Evolutionary conservation across 2,113 vertebrate species (phyloP), one percentile per base, ranked within the genome.

Genomic region (Oophaga pumilio): DNA sequence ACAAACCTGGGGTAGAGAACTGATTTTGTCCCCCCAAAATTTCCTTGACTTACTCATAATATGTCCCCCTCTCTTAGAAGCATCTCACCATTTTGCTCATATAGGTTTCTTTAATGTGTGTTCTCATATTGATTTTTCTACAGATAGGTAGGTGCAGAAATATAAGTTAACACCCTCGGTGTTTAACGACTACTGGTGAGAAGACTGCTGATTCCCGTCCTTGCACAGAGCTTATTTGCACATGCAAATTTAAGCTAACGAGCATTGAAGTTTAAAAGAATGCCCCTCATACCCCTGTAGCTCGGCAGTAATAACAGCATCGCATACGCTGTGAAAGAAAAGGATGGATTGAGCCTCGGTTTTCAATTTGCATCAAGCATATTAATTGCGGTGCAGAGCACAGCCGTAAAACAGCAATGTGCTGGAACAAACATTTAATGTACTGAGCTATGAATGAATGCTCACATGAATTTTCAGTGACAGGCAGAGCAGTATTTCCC

Each of bases 381-480:
- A 88, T 84, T 88, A 88, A 88, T 88, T 88, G 87, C 81, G 68
- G 71, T 77, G 81, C 71, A 84, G 87, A 83, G 73, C 80, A 76
- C 56, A 84, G 73, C 73, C 60, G 78, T 88, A 88, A 88, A 88
- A 88, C 81, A 68, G 80, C 80, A 88, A 88, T 88, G 87, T 88
- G 82, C 87, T 88, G 87, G 87, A 88, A 88, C 87, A 88, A 88
- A 84, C 87, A 88, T 88, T 88, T 76, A 88, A 84, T 77, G 80
- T 88, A 84, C 71, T 88, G 87, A 88, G 80, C 87, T 84, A 84
- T 84, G 81, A 88, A 62, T 88, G 87, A 88, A 88, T 57, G 87
- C 81, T 68, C 80, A 77, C 81, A 88, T 88, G 80, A 88, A 88
- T 88, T 88, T 84, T 87, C 80, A 18, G 15, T 28, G 86, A 87